These are phyloP conservation scores for Halictus ligatus DNA, from an alignment of 2,888 invertebrate species.

Conservation along the genomic window DNA sequence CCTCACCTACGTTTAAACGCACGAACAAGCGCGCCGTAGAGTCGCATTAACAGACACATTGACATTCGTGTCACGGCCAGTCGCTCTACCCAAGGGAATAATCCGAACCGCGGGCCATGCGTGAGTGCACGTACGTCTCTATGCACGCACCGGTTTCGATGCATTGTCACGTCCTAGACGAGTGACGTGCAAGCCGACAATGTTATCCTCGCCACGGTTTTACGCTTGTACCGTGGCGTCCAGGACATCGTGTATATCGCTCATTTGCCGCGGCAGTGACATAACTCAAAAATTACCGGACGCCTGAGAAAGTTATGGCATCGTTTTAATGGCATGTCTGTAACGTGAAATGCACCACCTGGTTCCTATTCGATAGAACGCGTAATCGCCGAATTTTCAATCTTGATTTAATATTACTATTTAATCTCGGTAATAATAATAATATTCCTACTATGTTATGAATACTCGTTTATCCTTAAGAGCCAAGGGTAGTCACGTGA, in stretches of 20 bases:
- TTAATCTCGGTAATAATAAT: too few relatives aligned
- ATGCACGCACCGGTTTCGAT: constrained; percentile 19
- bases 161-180: constrained; percentile 53
- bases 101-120: constrained; percentile 47
- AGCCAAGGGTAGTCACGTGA: too few relatives aligned
- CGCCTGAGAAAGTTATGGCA: background rate
- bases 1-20: constrained; percentile 76
- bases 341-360: too few relatives aligned
- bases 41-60: constrained; percentile 70
- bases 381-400: too few relatives aligned
- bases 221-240: constrained; percentile 3
- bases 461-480: too few relatives aligned
- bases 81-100: constrained; percentile 75
- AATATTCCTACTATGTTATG: too few relatives aligned
- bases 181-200: constrained; percentile 25
- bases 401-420: too few relatives aligned
- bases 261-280: background rate
- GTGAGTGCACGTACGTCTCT: constrained; percentile 44
- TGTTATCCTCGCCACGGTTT: constrained; percentile 38
- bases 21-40: constrained; percentile 60
- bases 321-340: too few relatives aligned
- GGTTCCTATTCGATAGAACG: too few relatives aligned
- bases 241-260: background rate
- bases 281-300: constrained; percentile 2
- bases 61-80: constrained; percentile 82